Evolutionary conservation across 2,797 vertebrate species (phyloP).

Genomic region (Pempheris klunzingeri): DNA sequence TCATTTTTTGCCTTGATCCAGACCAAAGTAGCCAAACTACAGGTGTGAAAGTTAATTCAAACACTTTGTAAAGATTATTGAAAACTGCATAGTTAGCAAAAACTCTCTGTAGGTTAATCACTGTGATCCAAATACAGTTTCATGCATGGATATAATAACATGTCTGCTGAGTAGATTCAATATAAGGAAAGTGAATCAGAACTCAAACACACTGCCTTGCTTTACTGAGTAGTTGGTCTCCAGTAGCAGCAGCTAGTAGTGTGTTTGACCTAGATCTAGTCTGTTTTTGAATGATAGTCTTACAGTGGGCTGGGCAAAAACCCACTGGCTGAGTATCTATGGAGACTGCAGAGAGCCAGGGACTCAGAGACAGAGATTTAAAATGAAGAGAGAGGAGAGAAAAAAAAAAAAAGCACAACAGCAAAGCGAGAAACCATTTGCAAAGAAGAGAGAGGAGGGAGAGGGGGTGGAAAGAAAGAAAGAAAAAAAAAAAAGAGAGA

Average conservation of each 20-base stretch:
- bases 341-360: slow-evolving; percentile 44
- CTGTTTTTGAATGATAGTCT: slow-evolving; percentile 64
- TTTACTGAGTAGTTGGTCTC: slow-evolving; percentile 9
- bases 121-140: no score
- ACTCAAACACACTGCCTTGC: background rate
- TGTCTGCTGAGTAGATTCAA: background rate
- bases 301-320: slow-evolving; percentile 45
- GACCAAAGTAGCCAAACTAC: background rate
- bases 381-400: slow-evolving; percentile 14
- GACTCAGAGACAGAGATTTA: slow-evolving; percentile 26
- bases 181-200: background rate
- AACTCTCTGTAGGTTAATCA: background rate
- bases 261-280: slow-evolving; percentile 71
- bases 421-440: background rate
- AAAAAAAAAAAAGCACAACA: background rate
- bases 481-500: background rate
- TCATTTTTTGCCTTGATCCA: background rate
- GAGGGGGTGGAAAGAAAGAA: slow-evolving; percentile 2
- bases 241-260: slow-evolving; percentile 13
- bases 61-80: no score
- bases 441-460: background rate
- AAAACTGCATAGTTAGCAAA: no score
- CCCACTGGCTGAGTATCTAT: slow-evolving; percentile 65
- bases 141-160: no score
- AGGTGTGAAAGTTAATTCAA: background rate